Percentiles rank a stretch among this genome's conserved stretches.
Conservation (phyloP, 1,140 invertebrate species). For the Drosophila subobscura region DNA sequence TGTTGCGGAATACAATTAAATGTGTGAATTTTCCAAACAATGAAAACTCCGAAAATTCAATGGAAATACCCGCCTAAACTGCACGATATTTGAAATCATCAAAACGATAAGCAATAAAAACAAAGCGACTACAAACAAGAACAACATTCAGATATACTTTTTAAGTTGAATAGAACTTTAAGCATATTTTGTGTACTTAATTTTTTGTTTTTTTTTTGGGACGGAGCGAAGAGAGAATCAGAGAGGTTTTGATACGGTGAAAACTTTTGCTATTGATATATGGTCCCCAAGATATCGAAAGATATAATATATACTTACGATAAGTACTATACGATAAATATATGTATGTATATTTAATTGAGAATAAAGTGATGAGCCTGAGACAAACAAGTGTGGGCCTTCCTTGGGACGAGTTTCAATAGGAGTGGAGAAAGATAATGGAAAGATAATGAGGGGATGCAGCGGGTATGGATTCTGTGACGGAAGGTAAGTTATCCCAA, state of each 20-base stretch:
- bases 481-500: too few species aligned
- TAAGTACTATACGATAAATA: conserved; percentile 5
- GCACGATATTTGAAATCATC: too few species aligned
- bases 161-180: conserved; percentile 20
- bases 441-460: too few species aligned
- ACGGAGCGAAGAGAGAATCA: not conserved
- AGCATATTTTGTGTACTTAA: conserved; percentile 38
- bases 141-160: conserved; percentile 22
- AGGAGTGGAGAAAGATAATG: too few species aligned
- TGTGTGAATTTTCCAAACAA: too few species aligned
- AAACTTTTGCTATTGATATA: conserved; percentile 31
- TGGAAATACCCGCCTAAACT: too few species aligned
- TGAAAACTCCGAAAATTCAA: too few species aligned
- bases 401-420: not conserved
- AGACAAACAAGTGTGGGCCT: not conserved
- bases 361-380: conserved; percentile 26
- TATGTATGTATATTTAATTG: conserved; percentile 21
- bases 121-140: conserved; percentile 3
- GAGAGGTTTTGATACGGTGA: conserved; percentile 34
- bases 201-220: conserved; percentile 12
- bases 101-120: conserved; percentile 40
- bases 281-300: conserved; percentile 28
- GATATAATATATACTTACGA: conserved; percentile 1
- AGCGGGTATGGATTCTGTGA: too few species aligned
- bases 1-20: too few species aligned